Conservation (phyloP, 2,113 vertebrate species). For the Eleginops maclovinus region DNA sequence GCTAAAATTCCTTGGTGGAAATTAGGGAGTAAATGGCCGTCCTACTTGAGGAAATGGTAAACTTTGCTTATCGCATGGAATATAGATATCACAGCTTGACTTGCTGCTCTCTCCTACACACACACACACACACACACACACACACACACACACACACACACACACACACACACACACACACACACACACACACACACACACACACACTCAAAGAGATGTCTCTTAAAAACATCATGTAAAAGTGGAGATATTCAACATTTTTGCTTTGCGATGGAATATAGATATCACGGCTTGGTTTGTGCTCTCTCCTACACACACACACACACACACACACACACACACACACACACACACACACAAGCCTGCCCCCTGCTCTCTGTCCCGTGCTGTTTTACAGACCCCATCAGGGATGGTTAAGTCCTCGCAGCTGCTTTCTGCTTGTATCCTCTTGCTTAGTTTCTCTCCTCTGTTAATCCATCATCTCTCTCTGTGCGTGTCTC, state of each 20-base stretch:
- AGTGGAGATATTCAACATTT: neutral
- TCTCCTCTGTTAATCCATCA: slow-evolving; percentile 75
- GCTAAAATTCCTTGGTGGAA: slow-evolving; percentile 68
- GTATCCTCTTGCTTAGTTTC: slow-evolving; percentile 67
- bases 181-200: slow-evolving; percentile 25
- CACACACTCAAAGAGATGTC: slow-evolving; percentile 7
- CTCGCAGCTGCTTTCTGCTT: slow-evolving; percentile 76
- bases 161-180: slow-evolving; percentile 31
- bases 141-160: slow-evolving; percentile 22
- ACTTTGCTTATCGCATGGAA: slow-evolving; percentile 59
- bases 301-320: neutral
- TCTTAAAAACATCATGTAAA: no score
- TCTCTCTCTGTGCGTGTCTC: slow-evolving; percentile 69
- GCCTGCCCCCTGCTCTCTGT: slow-evolving; percentile 36
- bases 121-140: no score
- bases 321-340: slow-evolving; percentile 31
- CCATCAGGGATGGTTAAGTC: slow-evolving; percentile 70
- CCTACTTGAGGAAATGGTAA: slow-evolving; percentile 72
- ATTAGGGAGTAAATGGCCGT: slow-evolving; percentile 52
- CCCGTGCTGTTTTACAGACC: slow-evolving; percentile 68
- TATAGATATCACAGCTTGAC: no score
- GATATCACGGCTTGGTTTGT: slow-evolving; percentile 27
- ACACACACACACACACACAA: slow-evolving; percentile 29
- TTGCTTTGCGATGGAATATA: slow-evolving; percentile 23
- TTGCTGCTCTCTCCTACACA: no score